Conservation (phyloP, 2,888 invertebrate genomes). For the Hirtodrosophila histrioides region DNA sequence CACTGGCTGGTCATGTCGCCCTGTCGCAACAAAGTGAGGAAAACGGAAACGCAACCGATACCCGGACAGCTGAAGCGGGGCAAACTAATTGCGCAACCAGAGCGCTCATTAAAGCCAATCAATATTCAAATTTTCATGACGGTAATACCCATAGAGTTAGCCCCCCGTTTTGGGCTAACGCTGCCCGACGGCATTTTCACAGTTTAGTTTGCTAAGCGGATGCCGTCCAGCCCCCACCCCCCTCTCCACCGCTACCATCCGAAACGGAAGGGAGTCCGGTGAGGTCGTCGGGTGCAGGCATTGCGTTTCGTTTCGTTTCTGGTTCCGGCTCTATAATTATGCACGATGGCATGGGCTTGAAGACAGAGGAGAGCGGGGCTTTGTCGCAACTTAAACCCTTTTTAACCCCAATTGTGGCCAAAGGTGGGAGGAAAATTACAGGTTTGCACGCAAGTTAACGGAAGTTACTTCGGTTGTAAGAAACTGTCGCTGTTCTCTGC, state of each 20-base stretch:
- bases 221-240: slow-evolving; percentile 48
- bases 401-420: slow-evolving; percentile 69
- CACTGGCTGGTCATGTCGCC: neutral
- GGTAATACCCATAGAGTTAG: slow-evolving; percentile 20
- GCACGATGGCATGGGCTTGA: slow-evolving; percentile 53
- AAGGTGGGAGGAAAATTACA: slow-evolving; percentile 52
- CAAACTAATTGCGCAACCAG: slow-evolving; percentile 66
- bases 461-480: slow-evolving; percentile 61
- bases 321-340: slow-evolving; percentile 72
- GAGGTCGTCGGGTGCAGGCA: neutral
- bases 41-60: slow-evolving; percentile 42
- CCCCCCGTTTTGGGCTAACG: neutral
- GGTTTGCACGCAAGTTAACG: slow-evolving; percentile 73
- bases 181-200: slow-evolving; percentile 65
- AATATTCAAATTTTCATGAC: slow-evolving; percentile 66
- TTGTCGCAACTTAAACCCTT: slow-evolving; percentile 71
- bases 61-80: slow-evolving; percentile 2
- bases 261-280: neutral
- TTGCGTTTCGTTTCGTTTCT: slow-evolving; percentile 28
- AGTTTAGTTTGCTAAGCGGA: slow-evolving; percentile 72
- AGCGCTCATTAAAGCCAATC: slow-evolving; percentile 72
- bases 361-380: neutral
- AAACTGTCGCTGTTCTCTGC: slow-evolving; percentile 41
- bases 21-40: neutral
- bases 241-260: slow-evolving; percentile 4